Conservation (phyloP, 2,113 vertebrate genomes). For the Silurus meridionalis region DNA sequence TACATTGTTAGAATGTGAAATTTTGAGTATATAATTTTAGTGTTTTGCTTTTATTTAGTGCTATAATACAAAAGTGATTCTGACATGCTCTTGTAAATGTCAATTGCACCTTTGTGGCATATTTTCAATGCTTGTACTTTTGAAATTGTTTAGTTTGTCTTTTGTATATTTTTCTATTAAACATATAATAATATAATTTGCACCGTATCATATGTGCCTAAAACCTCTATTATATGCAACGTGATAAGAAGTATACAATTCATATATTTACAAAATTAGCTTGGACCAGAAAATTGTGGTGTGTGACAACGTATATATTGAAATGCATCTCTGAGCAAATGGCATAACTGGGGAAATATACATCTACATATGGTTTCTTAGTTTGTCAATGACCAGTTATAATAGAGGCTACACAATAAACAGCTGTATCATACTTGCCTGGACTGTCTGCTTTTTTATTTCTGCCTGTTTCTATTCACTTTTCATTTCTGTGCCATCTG, state of each 20-base stretch:
- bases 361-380: neutral
- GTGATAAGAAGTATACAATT: conserved; percentile 41
- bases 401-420: conserved; percentile 71
- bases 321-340: conserved; percentile 48
- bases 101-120: conserved; percentile 43
- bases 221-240: conserved; percentile 62
- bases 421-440: conserved; percentile 60
- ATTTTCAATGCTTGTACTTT: conserved; percentile 59
- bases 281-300: conserved; percentile 31
- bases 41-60: conserved; percentile 53
- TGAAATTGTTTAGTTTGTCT: conserved; percentile 60
- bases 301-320: conserved; percentile 49
- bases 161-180: conserved; percentile 66
- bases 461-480: conserved; percentile 45
- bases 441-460: conserved; percentile 59
- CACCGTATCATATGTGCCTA: conserved; percentile 73
- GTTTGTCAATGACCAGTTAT: conserved; percentile 40
- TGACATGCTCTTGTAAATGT: conserved; percentile 60
- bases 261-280: conserved; percentile 61
- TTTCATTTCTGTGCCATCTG: conserved; percentile 27
- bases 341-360: conserved; percentile 21
- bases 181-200: conserved; percentile 62
- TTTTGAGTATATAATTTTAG: conserved; percentile 51
- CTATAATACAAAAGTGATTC: conserved; percentile 37
- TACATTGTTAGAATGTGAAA: conserved; percentile 55